These are phyloP conservation scores for Mesoligia furuncula DNA, from an alignment of 2,888 invertebrate genomes.

Conservation along the genomic window DNA sequence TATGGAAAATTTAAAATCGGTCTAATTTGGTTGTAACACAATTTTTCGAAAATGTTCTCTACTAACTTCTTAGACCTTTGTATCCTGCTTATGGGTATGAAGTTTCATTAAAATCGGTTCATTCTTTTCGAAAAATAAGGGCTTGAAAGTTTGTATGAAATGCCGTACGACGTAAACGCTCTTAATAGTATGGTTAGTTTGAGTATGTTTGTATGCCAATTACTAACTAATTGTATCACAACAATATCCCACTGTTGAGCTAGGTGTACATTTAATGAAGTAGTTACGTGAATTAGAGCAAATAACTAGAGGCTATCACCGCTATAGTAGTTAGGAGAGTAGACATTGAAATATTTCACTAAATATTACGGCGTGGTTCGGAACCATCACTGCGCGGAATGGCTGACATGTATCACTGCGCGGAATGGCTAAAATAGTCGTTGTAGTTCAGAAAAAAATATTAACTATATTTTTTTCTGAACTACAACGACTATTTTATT, in stretches of 20 bases:
- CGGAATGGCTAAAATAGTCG: too few relatives aligned
- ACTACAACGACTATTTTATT: background rate
- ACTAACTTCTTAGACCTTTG: too few relatives aligned
- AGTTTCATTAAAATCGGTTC: too few relatives aligned
- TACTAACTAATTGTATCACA: background rate
- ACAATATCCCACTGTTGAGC: constrained; percentile 7
- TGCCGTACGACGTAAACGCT: too few relatives aligned
- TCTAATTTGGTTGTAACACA: too few relatives aligned
- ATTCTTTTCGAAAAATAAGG: too few relatives aligned
- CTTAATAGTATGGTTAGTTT: background rate
- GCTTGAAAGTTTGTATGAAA: too few relatives aligned
- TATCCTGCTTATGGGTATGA: too few relatives aligned
- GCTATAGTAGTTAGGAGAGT: background rate
- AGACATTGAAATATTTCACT: background rate
- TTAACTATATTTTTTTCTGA: constrained; percentile 1
- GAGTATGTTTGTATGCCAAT: constrained; percentile 5
- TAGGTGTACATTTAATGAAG: constrained; percentile 7
- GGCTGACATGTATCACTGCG: background rate
- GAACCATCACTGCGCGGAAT: background rate
- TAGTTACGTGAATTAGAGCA: constrained; percentile 24
- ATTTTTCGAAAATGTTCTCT: too few relatives aligned
- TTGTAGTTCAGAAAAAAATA: too few relatives aligned
- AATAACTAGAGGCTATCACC: constrained; percentile 11
- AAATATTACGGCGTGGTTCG: background rate
- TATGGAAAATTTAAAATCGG: too few relatives aligned